Percentiles rank a stretch among this genome's conserved stretches.
These are phyloP conservation scores for Aporophyla nigra DNA, from an alignment of 2,888 invertebrate genomes.

Conservation along the genomic window DNA sequence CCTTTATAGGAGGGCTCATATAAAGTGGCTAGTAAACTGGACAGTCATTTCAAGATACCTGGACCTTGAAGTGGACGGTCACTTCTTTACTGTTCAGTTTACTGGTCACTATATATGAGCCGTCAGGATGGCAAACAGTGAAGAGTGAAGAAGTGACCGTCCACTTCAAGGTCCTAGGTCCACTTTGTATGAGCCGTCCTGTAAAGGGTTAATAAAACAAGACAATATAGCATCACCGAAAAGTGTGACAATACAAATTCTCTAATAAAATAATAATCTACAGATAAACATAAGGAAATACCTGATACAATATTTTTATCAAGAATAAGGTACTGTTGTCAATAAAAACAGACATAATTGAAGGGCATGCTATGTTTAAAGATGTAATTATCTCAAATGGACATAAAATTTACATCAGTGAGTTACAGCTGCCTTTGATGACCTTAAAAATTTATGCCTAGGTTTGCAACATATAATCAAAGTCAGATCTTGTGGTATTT, in stretches of 20 bases:
- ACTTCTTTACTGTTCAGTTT: no score
- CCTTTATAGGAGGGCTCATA: no score
- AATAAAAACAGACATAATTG: conserved; percentile 25
- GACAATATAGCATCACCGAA: background rate
- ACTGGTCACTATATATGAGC: no score
- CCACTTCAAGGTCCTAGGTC: no score
- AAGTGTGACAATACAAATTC: background rate
- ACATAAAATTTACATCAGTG: conserved; percentile 37
- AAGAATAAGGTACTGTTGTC: conserved; percentile 5
- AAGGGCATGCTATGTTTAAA: conserved; percentile 36
- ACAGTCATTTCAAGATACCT: no score
- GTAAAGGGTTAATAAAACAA: background rate
- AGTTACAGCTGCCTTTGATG: conserved; percentile 20
- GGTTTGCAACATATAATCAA: conserved; percentile 42
- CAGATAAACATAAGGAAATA: background rate
- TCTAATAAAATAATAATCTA: background rate
- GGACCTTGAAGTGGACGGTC: no score
- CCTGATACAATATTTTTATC: conserved; percentile 4
- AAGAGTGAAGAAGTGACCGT: no score
- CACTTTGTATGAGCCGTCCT: no score
- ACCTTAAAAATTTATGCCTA: conserved; percentile 27
- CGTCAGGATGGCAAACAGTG: no score
- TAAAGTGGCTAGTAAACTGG: no score
- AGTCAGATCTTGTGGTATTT: conserved; percentile 11
- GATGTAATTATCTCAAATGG: conserved; percentile 16